phyloP scores from a whole-genome alignment of 1,140 invertebrate genomes.

The Drosophila mauritiana region DNA sequence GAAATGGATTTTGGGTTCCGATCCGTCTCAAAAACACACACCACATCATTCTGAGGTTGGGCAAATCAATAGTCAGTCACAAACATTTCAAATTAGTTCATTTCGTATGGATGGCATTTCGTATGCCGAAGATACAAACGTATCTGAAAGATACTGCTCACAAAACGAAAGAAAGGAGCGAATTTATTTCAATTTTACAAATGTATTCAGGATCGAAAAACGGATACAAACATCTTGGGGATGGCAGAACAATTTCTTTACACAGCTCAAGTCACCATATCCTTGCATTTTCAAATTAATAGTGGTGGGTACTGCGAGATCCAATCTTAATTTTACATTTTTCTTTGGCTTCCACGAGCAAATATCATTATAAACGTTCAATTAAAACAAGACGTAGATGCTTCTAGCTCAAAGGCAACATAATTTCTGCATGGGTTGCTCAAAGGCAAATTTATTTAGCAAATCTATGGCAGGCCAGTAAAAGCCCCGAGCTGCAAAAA shows the following conservation, averaged over 20 bases:
- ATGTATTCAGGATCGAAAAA: conserved; percentile 2
- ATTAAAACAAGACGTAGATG: conserved; percentile 22
- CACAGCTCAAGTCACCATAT: too few relatives aligned
- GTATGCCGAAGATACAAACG: conserved; percentile 23
- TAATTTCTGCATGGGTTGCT: neutral
- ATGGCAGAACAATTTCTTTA: neutral
- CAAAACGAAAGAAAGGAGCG: neutral
- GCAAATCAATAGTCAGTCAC: conserved; percentile 47
- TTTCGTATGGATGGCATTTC: conserved; percentile 43
- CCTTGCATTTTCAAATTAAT: neutral
- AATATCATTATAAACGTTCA: conserved; percentile 26
- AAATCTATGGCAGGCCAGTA: neutral
- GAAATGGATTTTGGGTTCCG: conserved; percentile 39
- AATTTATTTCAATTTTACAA: conserved; percentile 20
- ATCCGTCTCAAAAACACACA: conserved; percentile 8
- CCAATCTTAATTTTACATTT: neutral
- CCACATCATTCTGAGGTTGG: conserved; percentile 9
- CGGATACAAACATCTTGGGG: neutral
- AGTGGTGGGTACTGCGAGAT: neutral
- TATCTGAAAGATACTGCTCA: conserved; percentile 15
- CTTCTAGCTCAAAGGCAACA: conserved; percentile 27
- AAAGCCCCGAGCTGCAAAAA: conserved; percentile 34
- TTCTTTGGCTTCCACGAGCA: neutral
- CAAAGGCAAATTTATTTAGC: conserved; percentile 4
- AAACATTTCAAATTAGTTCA: conserved; percentile 54